Evolutionary conservation across 1,140 invertebrate species (phyloP).

Genomic region (Lutraria rhynchaena): DNA sequence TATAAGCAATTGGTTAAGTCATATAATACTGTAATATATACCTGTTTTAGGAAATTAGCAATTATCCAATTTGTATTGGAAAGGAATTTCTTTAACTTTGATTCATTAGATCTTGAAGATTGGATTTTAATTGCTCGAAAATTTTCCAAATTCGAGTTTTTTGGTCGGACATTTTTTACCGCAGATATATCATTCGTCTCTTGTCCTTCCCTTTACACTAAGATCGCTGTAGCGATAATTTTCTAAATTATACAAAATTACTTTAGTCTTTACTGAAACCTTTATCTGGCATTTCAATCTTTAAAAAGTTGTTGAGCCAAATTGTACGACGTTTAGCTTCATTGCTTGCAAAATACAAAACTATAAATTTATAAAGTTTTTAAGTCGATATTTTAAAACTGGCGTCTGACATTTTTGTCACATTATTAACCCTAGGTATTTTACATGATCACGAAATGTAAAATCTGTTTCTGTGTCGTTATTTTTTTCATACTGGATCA

Average conservation of each 20-base stretch:
- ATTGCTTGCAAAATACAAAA: background rate
- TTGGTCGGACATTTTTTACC: background rate
- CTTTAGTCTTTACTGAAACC: slow-evolving; percentile 26
- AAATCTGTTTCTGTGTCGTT: no score
- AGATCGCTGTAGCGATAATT: slow-evolving; percentile 40
- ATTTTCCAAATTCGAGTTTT: background rate
- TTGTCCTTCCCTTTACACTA: slow-evolving; percentile 18
- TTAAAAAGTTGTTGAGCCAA: slow-evolving; percentile 18
- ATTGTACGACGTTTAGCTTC: slow-evolving; percentile 4
- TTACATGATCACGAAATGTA: no score
- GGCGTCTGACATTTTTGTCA: no score
- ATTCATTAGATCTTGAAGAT: no score
- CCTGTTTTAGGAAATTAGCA: no score
- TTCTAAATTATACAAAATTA: slow-evolving; percentile 41
- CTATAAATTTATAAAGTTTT: background rate
- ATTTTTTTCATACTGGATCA: no score
- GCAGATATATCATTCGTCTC: slow-evolving; percentile 21
- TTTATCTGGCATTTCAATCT: slow-evolving; percentile 42
- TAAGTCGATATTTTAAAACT: no score
- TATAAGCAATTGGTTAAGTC: no score
- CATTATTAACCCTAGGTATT: no score
- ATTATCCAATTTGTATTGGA: no score
- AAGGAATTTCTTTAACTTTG: no score
- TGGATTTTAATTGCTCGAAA: background rate
- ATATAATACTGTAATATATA: no score